These are phyloP conservation scores for Zaprionus vittiger DNA, from an alignment of 1,140 invertebrate genomes.

Conservation along the genomic window DNA sequence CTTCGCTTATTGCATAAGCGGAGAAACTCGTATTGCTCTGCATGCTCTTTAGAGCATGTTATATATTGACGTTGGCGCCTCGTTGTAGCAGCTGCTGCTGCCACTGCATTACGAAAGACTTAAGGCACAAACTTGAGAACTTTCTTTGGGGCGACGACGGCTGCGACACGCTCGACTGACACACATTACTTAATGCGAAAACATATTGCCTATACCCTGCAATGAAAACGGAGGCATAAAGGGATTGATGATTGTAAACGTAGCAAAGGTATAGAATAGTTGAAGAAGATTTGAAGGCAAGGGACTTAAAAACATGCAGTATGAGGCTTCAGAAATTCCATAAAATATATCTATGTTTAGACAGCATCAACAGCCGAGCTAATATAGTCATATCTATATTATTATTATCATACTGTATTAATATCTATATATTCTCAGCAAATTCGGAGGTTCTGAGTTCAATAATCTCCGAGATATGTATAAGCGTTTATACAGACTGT, in stretches of 20 bases:
- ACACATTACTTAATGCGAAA: slow-evolving; percentile 67
- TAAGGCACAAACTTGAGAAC: slow-evolving; percentile 73
- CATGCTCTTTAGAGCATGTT: slow-evolving; percentile 77
- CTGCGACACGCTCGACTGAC: slow-evolving; percentile 26
- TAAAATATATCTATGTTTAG: no score
- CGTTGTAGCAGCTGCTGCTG: slow-evolving; percentile 9
- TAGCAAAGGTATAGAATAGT: neutral
- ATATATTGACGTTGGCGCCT: slow-evolving; percentile 49
- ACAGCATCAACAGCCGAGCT: no score
- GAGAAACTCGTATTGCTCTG: slow-evolving; percentile 74
- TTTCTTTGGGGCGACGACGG: slow-evolving; percentile 52
- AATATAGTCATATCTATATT: no score
- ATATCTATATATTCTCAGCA: no score
- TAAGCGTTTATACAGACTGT: no score
- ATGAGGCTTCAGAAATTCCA: neutral
- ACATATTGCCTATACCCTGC: neutral
- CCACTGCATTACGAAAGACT: slow-evolving; percentile 55
- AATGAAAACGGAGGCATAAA: neutral
- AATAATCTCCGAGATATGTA: no score
- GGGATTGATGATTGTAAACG: neutral
- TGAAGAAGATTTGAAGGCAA: neutral
- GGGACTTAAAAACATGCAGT: no score
- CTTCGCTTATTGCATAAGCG: slow-evolving; percentile 79
- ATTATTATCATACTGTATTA: no score
- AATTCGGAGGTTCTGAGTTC: no score